Conservation (phyloP, 2,797 vertebrate genomes). For the Danio jaintianensis region DNA sequence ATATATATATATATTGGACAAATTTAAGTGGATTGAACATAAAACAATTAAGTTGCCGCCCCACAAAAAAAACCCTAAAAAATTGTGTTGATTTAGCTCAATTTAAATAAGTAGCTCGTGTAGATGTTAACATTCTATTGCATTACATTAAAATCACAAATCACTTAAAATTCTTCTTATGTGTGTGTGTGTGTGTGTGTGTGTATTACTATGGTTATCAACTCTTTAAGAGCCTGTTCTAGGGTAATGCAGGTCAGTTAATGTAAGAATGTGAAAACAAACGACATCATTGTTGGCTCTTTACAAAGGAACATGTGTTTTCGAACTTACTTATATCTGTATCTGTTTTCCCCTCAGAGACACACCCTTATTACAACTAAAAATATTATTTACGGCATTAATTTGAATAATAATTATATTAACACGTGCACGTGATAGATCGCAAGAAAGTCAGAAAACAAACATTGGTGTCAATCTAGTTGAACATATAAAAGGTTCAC, state of each 20-base stretch:
- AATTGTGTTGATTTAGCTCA: too few species aligned
- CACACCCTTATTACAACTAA: background rate
- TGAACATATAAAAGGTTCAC: background rate
- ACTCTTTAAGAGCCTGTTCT: background rate
- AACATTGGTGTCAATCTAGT: background rate
- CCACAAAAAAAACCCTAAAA: too few species aligned
- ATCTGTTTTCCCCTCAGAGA: background rate
- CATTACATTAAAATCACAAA: background rate
- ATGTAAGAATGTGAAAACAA: background rate
- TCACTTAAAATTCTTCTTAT: background rate
- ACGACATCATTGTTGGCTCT: background rate
- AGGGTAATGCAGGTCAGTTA: too few species aligned
- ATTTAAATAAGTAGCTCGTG: too few species aligned
- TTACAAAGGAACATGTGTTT: background rate
- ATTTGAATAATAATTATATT: background rate
- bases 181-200: too few species aligned
- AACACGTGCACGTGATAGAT: background rate
- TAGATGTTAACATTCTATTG: background rate
- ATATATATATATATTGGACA: too few species aligned
- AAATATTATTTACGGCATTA: background rate
- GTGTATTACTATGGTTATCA: too few species aligned
- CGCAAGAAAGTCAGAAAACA: background rate
- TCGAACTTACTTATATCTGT: background rate
- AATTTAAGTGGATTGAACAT: too few species aligned
- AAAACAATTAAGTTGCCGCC: too few species aligned